Evolutionary conservation across 2,888 invertebrate genomes (phyloP).

Genomic region (Iselma pallidipennis): DNA sequence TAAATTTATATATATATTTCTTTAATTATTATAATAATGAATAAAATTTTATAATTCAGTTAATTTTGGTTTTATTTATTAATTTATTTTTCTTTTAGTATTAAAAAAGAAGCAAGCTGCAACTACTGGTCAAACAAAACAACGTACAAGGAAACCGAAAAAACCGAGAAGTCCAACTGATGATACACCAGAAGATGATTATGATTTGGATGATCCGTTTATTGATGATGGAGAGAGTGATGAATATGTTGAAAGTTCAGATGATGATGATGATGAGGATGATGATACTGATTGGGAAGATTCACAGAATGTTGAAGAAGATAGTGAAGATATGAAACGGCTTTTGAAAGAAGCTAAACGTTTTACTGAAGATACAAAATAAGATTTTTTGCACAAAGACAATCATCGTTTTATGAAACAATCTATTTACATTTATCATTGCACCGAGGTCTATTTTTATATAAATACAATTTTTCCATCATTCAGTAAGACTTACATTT

Average conservation of each 20-base stretch:
- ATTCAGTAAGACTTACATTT: no score
- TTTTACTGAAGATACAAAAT: constrained; percentile 7
- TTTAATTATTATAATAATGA: not conserved
- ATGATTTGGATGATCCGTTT: constrained; percentile 21
- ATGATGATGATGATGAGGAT: constrained; percentile 3
- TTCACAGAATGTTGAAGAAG: constrained; percentile 7
- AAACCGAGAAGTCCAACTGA: constrained; percentile 3
- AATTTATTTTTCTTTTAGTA: not conserved
- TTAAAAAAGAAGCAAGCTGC: not conserved
- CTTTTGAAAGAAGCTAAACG: constrained; percentile 9
- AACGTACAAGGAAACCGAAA: constrained; percentile 5
- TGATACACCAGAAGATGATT: constrained; percentile 8
- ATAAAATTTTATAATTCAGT: not conserved
- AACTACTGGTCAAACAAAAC: no score
- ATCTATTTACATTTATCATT: no score
- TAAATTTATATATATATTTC: constrained; percentile 4
- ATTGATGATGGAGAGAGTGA: constrained; percentile 18
- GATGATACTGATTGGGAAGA: constrained; percentile 18
- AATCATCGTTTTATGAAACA: no score
- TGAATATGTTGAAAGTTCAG: constrained; percentile 15
- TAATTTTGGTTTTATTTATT: constrained; percentile 1
- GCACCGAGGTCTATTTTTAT: no score
- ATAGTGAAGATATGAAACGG: constrained; percentile 11
- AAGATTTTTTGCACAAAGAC: not conserved
- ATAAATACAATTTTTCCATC: no score